phyloP scores from a whole-genome alignment of 2,888 invertebrate genomes.

The Drosophila recens region DNA sequence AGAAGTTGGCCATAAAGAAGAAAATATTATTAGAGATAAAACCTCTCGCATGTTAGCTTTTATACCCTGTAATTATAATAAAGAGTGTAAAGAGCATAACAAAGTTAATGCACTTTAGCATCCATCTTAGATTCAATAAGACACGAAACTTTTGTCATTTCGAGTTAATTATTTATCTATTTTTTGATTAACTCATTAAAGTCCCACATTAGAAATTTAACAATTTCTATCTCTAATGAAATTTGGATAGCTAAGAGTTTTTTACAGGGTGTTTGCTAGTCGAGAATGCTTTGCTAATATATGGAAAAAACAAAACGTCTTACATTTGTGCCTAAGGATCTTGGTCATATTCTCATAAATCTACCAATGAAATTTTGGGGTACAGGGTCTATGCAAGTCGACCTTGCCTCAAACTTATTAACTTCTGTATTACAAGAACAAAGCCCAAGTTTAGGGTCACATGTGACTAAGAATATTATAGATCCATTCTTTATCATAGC shows the following conservation, averaged over 20 bases:
- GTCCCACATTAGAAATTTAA: too few relatives aligned
- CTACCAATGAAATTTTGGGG: too few relatives aligned
- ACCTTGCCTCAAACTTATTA: not conserved
- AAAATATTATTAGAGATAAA: too few relatives aligned
- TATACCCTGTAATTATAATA: not conserved
- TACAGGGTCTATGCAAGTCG: not conserved
- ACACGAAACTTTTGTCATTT: too few relatives aligned
- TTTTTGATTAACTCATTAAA: too few relatives aligned
- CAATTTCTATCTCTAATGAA: not conserved
- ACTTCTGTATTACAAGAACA: not conserved
- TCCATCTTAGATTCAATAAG: too few relatives aligned
- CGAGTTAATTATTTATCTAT: too few relatives aligned
- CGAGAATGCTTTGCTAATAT: too few relatives aligned
- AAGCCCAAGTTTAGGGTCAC: not conserved
- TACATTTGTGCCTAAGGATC: too few relatives aligned
- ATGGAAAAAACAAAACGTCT: too few relatives aligned
- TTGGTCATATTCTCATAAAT: not conserved
- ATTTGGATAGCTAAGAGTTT: not conserved
- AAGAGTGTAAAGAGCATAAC: not conserved
- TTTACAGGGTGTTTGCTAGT: not conserved
- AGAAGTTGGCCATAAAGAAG: not conserved
- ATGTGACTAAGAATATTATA: conserved; percentile 11
- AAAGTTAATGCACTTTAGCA: too few relatives aligned
- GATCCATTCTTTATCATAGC: conserved; percentile 4
- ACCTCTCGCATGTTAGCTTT: too few relatives aligned